These are phyloP conservation scores for Oligia latruncula DNA, from an alignment of 2,888 invertebrate species.

Conservation along the genomic window DNA sequence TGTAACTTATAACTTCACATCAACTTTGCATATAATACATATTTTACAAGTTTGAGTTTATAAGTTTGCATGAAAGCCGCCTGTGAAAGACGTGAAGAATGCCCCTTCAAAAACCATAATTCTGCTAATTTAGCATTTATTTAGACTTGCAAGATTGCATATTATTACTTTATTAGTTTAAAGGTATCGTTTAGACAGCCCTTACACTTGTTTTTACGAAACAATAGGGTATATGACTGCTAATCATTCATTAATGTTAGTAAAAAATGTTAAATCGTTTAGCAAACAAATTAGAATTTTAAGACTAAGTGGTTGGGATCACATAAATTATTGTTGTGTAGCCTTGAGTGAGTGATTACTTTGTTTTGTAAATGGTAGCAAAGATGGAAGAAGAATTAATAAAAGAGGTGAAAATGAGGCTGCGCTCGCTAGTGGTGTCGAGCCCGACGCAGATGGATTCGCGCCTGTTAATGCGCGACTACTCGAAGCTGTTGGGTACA, in stretches of 20 bases:
- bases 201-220: not conserved
- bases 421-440: conserved; percentile 85
- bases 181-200: not conserved
- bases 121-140: not conserved
- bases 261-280: not conserved
- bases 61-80: no score
- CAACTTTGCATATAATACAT: no score
- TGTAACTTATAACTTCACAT: no score
- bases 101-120: not conserved
- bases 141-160: not conserved
- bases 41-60: no score
- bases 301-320: not conserved
- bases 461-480: conserved; percentile 79
- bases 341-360: not conserved
- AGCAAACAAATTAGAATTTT: not conserved
- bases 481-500: conserved; percentile 79
- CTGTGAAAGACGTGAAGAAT: not conserved
- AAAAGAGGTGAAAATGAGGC: conserved; percentile 75
- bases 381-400: conserved; percentile 79
- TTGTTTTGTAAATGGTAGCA: conserved; percentile 5
- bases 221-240: not conserved
- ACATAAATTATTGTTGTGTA: not conserved
- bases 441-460: conserved; percentile 80
- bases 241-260: not conserved
- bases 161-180: not conserved